Evolutionary conservation across 2,888 invertebrate genomes (phyloP).

Genomic region (Rhopalosiphum nymphaeae): DNA sequence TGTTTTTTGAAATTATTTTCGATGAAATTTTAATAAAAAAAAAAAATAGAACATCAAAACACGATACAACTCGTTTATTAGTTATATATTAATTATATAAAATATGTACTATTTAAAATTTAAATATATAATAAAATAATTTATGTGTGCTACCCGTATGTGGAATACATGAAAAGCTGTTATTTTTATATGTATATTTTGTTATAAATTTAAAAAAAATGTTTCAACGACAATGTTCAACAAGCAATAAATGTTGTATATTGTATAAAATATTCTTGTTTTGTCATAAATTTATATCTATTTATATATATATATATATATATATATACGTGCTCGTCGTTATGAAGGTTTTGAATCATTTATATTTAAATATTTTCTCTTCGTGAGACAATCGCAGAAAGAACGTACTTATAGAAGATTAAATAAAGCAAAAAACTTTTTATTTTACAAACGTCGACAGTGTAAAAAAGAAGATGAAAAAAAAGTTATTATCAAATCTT

Average conservation of each 20-base stretch:
- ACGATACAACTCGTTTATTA: neutral
- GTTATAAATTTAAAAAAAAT: neutral
- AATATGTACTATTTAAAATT: neutral
- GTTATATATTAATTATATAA: neutral
- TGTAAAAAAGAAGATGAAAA: slow-evolving; percentile 2
- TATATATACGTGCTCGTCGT: neutral
- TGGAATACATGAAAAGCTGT: neutral
- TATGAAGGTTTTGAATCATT: slow-evolving; percentile 4
- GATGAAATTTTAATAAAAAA: neutral
- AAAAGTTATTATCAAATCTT: slow-evolving; percentile 42
- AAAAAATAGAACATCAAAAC: neutral
- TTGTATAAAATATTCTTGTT: neutral
- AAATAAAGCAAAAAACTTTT: neutral
- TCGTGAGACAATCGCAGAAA: slow-evolving; percentile 26
- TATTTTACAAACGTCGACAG: slow-evolving; percentile 29
- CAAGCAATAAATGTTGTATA: neutral
- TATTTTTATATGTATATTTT: neutral
- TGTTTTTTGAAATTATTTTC: neutral
- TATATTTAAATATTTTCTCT: slow-evolving; percentile 37
- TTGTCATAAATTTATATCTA: neutral
- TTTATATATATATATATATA: neutral
- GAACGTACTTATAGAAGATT: neutral
- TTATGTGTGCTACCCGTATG: neutral
- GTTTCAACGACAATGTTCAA: neutral
- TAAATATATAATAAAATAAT: neutral